Conservation (phyloP, 1,140 invertebrate species). For the Lucilia cuprina region DNA sequence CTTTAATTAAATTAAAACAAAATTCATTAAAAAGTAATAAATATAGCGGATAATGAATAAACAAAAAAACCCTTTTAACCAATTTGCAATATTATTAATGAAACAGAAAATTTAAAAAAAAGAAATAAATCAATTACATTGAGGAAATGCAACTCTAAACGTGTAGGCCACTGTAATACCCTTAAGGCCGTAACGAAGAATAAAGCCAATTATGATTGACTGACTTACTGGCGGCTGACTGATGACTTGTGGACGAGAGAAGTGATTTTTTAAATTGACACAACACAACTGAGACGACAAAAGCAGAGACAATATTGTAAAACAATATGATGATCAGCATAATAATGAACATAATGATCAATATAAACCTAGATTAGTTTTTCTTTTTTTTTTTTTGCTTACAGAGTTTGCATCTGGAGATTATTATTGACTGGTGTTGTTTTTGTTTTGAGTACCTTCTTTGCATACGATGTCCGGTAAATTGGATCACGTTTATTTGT, state of each 20-base stretch:
- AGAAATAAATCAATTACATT: conserved; percentile 8
- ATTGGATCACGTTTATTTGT: conserved; percentile 32
- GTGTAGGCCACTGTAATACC: conserved; percentile 16
- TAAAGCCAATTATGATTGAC: not conserved
- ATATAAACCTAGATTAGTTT: not conserved
- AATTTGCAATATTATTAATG: not conserved
- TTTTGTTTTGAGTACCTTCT: not conserved
- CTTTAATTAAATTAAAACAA: not conserved
- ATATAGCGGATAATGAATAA: not conserved
- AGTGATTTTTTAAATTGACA: not conserved
- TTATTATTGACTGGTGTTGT: conserved; percentile 6
- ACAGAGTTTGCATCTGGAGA: not conserved
- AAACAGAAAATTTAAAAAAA: not conserved
- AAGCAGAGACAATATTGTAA: not conserved
- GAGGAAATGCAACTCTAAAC: conserved; percentile 25
- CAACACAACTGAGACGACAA: not conserved
- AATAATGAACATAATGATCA: not conserved
- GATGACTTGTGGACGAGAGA: not conserved
- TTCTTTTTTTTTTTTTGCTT: not conserved
- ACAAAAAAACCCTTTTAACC: not conserved
- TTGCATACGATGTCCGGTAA: conserved; percentile 1
- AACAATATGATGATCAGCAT: not conserved
- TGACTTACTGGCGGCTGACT: not conserved
- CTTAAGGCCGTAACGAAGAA: conserved; percentile 10
- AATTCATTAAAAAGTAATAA: not conserved